phyloP scores from a whole-genome alignment of 2,888 invertebrate species.

The Apotomis capreana region DNA sequence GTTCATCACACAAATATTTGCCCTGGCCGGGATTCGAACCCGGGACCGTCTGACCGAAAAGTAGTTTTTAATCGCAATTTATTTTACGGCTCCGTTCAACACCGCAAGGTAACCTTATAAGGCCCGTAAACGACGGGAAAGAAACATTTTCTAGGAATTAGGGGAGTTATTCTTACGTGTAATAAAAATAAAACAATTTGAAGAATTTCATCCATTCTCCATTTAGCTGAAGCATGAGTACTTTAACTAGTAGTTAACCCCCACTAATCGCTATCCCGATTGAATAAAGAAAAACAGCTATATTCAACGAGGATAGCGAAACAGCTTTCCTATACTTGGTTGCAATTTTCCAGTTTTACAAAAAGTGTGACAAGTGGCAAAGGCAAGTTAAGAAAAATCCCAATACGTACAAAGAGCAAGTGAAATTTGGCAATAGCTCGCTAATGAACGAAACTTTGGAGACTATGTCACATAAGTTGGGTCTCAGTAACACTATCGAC shows the following conservation, averaged over 20 bases:
- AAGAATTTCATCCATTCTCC: no score
- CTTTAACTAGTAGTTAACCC: background rate
- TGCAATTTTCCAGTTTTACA: constrained; percentile 88
- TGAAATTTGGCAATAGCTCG: constrained; percentile 78
- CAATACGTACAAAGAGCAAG: constrained; percentile 82
- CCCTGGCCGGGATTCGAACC: no score
- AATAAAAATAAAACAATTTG: no score
- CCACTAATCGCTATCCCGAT: constrained; percentile 10
- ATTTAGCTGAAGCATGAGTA: no score
- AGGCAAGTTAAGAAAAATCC: constrained; percentile 87
- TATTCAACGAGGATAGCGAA: constrained; percentile 35
- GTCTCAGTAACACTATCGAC: constrained; percentile 78
- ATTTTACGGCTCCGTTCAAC: no score
- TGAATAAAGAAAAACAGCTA: background rate
- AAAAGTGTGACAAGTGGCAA: constrained; percentile 88
- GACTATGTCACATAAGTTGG: constrained; percentile 84
- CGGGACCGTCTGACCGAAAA: no score
- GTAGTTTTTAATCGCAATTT: no score
- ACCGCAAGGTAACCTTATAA: no score
- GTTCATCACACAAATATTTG: no score
- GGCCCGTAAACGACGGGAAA: no score
- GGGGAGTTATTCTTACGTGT: no score
- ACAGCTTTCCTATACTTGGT: constrained; percentile 58
- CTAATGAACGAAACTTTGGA: constrained; percentile 83
- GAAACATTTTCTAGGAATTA: no score